Evolutionary conservation across 1,140 invertebrate species (phyloP).

Genomic region (Anastatus disparis): DNA sequence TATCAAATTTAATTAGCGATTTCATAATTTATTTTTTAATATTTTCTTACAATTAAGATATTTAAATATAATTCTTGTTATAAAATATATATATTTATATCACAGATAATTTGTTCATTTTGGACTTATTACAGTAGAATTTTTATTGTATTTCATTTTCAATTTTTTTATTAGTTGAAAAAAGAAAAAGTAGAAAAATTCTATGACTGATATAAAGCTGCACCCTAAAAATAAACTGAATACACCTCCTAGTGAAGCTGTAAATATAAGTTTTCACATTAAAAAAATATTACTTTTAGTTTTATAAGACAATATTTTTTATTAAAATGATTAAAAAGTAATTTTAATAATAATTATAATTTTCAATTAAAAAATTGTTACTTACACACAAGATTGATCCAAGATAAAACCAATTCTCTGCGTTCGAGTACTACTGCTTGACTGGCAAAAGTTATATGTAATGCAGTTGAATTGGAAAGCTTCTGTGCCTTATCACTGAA

Average conservation of each 20-base stretch:
- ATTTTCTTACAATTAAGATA: no score
- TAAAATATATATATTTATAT: conserved; percentile 22
- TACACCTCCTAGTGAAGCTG: conserved; percentile 66
- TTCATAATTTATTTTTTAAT: no score
- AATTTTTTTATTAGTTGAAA: conserved; percentile 36
- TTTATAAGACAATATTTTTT: neutral
- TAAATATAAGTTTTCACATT: no score
- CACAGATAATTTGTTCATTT: neutral
- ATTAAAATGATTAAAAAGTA: neutral
- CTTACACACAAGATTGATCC: conserved; percentile 61
- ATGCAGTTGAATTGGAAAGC: conserved; percentile 64
- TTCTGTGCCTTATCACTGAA: conserved; percentile 60
- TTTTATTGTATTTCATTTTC: conserved; percentile 17
- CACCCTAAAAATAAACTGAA: conserved; percentile 67
- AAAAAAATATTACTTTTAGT: neutral
- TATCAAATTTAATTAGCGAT: no score
- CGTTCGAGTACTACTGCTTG: conserved; percentile 70
- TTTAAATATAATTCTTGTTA: no score
- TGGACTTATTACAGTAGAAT: neutral
- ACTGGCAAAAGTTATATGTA: conserved; percentile 74
- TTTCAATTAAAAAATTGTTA: conserved; percentile 36
- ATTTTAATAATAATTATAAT: no score
- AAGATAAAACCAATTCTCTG: conserved; percentile 65
- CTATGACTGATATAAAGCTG: conserved; percentile 64
- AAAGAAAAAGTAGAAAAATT: conserved; percentile 62